Conservation (phyloP, 2,888 invertebrate species). For the Stegophylla sp. region DNA sequence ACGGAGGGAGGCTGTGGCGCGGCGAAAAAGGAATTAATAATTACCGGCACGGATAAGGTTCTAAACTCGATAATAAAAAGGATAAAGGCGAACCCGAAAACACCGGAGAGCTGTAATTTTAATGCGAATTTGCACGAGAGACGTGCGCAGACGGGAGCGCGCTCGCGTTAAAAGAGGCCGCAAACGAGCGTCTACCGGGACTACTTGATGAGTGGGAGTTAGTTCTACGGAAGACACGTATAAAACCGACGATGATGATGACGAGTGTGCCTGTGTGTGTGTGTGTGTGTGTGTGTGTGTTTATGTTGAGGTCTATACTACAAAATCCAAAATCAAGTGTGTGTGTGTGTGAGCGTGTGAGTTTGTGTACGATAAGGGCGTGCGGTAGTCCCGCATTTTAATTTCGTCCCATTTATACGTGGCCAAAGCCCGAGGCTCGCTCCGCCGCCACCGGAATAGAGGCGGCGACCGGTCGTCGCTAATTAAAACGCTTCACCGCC, state of each 20-base stretch:
- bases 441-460: not conserved
- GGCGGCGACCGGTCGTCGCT: not conserved
- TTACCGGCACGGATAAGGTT: slow-evolving; percentile 16
- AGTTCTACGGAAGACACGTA: not conserved
- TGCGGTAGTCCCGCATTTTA: not conserved
- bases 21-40: slow-evolving; percentile 35
- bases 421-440: not conserved
- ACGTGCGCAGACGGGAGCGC: no score
- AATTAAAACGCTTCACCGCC: slow-evolving; percentile 10
- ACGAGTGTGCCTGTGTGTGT: not conserved
- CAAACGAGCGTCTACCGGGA: not conserved
- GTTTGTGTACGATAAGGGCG: not conserved
- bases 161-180: not conserved
- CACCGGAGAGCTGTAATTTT: not conserved
- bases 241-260: not conserved
- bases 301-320: not conserved
- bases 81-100: not conserved
- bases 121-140: not conserved
- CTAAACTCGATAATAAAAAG: not conserved
- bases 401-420: not conserved
- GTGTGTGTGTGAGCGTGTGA: no score
- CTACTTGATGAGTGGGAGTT: not conserved
- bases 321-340: not conserved
- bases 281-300: not conserved
- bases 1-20: no score